These are phyloP conservation scores for Clamator glandarius DNA, from an alignment of 2,797 vertebrate species.

Conservation along the genomic window DNA sequence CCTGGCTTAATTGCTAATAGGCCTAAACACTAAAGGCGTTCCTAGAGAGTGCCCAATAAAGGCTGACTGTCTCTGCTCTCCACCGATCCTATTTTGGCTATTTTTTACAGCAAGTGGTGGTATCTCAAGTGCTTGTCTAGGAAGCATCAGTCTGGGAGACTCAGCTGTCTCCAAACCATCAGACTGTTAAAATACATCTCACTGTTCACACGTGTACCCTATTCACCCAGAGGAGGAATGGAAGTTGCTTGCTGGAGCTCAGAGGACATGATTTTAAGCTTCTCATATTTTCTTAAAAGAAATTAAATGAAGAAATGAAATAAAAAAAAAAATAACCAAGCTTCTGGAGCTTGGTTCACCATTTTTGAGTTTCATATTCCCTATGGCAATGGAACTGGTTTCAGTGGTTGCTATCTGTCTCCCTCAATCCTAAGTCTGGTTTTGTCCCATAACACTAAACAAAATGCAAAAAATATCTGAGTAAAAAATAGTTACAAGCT, in stretches of 20 bases:
- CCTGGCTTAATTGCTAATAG: background rate
- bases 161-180: background rate
- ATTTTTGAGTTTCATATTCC: background rate
- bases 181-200: background rate
- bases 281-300: background rate
- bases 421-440: background rate
- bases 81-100: background rate
- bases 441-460: background rate
- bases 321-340: too few species aligned
- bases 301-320: background rate
- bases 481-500: background rate
- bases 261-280: background rate
- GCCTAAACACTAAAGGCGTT: background rate
- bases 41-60: background rate
- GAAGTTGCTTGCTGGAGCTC: background rate
- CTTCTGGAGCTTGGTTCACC: background rate
- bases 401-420: background rate
- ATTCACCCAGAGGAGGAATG: background rate
- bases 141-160: background rate
- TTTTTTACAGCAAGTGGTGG: background rate
- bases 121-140: background rate
- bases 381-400: background rate
- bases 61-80: background rate
- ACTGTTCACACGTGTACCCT: background rate
- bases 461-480: background rate